Conservation (phyloP, 2,113 vertebrate genomes). For the Syngnathus floridae region DNA sequence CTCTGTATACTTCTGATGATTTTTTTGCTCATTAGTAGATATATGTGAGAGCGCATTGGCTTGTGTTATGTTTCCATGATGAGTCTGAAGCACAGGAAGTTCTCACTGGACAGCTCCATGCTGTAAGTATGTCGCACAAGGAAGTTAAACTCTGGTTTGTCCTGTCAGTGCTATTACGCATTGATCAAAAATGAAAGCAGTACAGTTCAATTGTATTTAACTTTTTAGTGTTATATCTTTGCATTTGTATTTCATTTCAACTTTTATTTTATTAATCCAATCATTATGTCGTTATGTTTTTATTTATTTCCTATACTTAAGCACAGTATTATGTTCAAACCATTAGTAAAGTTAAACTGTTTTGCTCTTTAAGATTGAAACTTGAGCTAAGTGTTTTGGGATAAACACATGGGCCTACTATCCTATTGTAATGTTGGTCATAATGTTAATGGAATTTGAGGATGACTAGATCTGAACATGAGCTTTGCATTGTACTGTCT, state of each 20-base stretch:
- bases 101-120: slow-evolving; percentile 58
- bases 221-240: not conserved
- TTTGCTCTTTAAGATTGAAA: not conserved
- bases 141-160: not conserved
- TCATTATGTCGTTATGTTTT: too few relatives aligned
- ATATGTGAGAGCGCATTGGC: not conserved
- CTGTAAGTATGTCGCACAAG: slow-evolving; percentile 50
- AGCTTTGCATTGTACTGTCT: not conserved
- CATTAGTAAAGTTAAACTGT: too few relatives aligned
- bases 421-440: not conserved
- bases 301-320: not conserved
- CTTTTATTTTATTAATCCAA: too few relatives aligned
- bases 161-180: not conserved
- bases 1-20: not conserved
- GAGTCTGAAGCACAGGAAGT: slow-evolving; percentile 43
- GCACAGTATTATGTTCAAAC: not conserved
- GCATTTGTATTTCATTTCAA: not conserved
- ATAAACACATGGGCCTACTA: not conserved
- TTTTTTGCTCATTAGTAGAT: not conserved
- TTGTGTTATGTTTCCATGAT: slow-evolving; percentile 27
- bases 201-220: not conserved
- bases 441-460: not conserved
- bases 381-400: not conserved
- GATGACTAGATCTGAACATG: not conserved
- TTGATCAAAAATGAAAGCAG: not conserved